A percentile compares a stretch with the other conserved stretches of the same genome.
These are phyloP conservation scores for Tachina lurida DNA, from an alignment of 2,888 invertebrate genomes.

Conservation along the genomic window DNA sequence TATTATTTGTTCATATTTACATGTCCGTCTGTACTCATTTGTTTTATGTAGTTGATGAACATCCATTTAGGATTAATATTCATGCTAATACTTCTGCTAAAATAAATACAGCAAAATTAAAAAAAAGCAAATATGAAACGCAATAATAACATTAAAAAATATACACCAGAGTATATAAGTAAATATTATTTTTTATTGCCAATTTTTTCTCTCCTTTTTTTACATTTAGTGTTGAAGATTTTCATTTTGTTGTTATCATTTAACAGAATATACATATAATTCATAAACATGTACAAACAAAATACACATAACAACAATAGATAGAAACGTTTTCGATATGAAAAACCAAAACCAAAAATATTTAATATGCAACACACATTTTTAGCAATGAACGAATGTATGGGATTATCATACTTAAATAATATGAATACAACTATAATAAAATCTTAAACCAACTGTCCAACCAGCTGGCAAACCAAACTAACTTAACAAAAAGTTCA, in stretches of 20 bases:
- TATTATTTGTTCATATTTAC: neutral
- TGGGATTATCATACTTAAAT: constrained; percentile 53
- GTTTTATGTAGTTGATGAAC: neutral
- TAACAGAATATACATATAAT: constrained; percentile 37
- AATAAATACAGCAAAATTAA: constrained; percentile 1
- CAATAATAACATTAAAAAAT: constrained; percentile 18
- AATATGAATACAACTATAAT: constrained; percentile 15
- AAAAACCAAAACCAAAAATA: constrained; percentile 33
- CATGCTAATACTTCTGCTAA: constrained; percentile 23
- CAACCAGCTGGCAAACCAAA: constrained; percentile 48
- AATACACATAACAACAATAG: constrained; percentile 15
- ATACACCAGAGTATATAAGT: neutral
- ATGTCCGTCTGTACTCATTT: neutral
- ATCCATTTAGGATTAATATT: constrained; percentile 40
- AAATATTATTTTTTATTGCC: neutral
- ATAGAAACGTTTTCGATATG: neutral
- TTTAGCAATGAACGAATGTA: constrained; percentile 50
- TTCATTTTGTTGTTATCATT: constrained; percentile 37
- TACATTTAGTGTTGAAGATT: constrained; percentile 30
- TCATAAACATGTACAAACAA: neutral
- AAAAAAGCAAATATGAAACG: constrained; percentile 1
- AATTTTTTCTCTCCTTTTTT: constrained; percentile 1
- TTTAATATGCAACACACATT: constrained; percentile 68
- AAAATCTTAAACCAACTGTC: constrained; percentile 46
- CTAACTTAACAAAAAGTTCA: constrained; percentile 33